phyloP scores from a whole-genome alignment of 1,140 invertebrate species.

The Meloidogyne exigua region DNA sequence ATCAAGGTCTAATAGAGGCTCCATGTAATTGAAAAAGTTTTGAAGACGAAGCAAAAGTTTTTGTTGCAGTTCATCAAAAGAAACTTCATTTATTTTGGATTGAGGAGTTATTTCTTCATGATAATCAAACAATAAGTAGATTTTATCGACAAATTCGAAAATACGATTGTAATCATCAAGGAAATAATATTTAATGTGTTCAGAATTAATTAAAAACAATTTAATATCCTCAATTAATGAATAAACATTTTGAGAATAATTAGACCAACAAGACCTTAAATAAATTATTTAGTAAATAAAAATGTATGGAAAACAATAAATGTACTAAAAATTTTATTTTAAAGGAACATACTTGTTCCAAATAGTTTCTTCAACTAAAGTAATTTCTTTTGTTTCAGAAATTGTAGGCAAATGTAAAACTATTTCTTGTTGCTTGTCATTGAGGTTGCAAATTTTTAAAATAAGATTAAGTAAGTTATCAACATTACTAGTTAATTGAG shows the following conservation, averaged over 20 bases:
- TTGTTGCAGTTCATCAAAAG: not conserved
- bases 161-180: not conserved
- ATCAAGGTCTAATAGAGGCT: not conserved
- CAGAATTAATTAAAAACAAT: not conserved
- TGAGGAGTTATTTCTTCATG: not conserved
- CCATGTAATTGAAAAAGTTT: not conserved
- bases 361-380: not conserved
- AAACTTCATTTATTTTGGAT: not conserved
- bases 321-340: not conserved
- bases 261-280: not conserved
- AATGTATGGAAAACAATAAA: too few relatives aligned
- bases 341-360: not conserved
- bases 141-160: not conserved
- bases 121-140: not conserved
- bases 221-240: not conserved
- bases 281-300: not conserved
- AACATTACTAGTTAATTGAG: not conserved
- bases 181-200: not conserved
- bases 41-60: not conserved
- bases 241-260: not conserved
- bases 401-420: not conserved
- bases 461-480: not conserved
- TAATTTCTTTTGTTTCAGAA: not conserved
- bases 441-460: not conserved
- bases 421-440: not conserved